Conservation (phyloP, 2,113 vertebrate species). For the Heterotis niloticus region DNA sequence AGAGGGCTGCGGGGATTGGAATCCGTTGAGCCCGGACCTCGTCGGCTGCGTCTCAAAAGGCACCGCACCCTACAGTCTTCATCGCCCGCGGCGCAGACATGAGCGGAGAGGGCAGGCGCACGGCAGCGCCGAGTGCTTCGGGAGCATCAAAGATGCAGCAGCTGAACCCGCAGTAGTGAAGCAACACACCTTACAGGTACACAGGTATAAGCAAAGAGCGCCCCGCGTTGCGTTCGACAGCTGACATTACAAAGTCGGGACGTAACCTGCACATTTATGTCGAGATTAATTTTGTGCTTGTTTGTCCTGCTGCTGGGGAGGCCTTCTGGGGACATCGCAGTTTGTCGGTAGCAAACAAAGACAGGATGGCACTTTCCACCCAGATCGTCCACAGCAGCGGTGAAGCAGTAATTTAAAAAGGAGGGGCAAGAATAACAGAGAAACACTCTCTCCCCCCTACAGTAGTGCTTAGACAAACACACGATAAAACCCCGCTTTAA, state of each 20-base stretch:
- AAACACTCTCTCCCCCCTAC: neutral
- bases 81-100: neutral
- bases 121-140: neutral
- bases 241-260: neutral
- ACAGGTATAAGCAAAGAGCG: neutral
- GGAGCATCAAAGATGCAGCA: neutral
- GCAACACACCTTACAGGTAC: neutral
- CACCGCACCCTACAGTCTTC: slow-evolving; percentile 3
- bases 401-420: slow-evolving; percentile 14
- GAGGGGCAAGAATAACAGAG: neutral
- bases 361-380: neutral
- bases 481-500: neutral
- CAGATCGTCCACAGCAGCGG: neutral
- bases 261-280: too few species aligned
- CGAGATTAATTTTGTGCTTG: neutral
- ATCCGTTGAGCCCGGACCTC: neutral
- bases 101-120: neutral
- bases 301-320: too few species aligned
- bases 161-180: neutral
- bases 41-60: slow-evolving; percentile 5
- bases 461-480: neutral
- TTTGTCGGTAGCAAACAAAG: neutral
- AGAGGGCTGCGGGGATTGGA: neutral
- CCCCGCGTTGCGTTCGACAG: neutral
- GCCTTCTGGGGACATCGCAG: neutral